Base-by-base conservation (phyloP, 2,888 invertebrate genomes). In the Lycia hirtaria region DNA sequence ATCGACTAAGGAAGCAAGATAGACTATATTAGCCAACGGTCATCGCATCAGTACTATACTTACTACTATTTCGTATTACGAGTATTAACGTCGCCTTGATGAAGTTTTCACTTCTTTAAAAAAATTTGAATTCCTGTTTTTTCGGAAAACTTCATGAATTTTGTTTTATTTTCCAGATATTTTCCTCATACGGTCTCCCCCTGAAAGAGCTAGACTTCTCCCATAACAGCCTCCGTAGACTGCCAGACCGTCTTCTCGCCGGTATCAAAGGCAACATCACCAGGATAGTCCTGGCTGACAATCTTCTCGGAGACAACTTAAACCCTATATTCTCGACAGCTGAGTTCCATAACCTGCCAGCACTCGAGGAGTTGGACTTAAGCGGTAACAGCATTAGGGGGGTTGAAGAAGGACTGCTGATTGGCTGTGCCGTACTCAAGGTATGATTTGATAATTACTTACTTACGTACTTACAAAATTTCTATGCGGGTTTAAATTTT, bases 321-420 rank as follows among this genome's bases (percentile, higher is more conserved):
- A 98, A 97, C 85, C 98, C 98, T 0, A 97, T 98, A 67, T 98
- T 98, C 83, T 96, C 97, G 15, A 96, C 96, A 35, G 95, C 95
- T 24, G 97, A 97, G 82, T 95, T 98, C 60, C 96, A 96, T 68
- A 95, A 95, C 12, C 85, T 98, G 60, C 93, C 93, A 3, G 94
- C 95, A 58, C 88, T 98, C 51, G 94, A 94, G 73, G 85, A 96
- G 30, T 84, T 98, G 54, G 97, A 97, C 79, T 88, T 98, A 37
- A 95, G 96, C 49, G 95, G 95, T 6, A 98, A 98, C 76, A 94
- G 93, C 59, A 95, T 98, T 49, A 94, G 96, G 73, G 96, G 96
- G 0, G 92, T 98, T 50, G 97, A 98, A 75, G 97, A 97, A 75
- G 97, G 97, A 0, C 94, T 98, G 48, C 92, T 98, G 20, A 96